Base-by-base conservation (phyloP, 2,113 vertebrate species). In the Cebidichthys violaceus region DNA sequence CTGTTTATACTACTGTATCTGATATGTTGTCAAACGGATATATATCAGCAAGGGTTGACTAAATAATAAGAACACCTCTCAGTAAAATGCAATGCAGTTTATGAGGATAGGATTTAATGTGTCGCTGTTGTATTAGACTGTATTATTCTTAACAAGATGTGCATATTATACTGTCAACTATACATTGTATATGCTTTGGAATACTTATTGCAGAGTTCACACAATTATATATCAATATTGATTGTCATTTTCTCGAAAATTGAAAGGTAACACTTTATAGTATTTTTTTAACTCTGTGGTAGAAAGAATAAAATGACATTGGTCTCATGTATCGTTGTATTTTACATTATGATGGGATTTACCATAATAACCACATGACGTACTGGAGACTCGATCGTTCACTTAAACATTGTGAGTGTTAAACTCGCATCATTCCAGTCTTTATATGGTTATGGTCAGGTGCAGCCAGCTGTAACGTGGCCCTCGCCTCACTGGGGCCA, bases 401-500 rank as follows among this genome's bases (percentile, higher is more conserved):
- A 54, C n/a, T 11, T n/a, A n/a, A 54, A 54, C 22, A 55, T 4
- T 11, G 52, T 9, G 22, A 1, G 9, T 54, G 17, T 20, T 20
- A 54, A 54, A 54, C 22, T 10, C 18, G 17, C 17, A 50, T 18
- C 47, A 50, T 20, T 18, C 20, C 47, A 22, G 47, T 22, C 22
- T 52, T 8, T 20, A 52, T 20, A 22, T 55, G 52, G 43, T 60
- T 54, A 9, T 59, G 27, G 60, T 59, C 70, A 88, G 83, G 79
- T 86, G 87, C 57, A 78, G 81, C 81, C 79, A 76, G 50, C 82
- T 62, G 59, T 33, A 67, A 27, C 50, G 60, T 47, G 68, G 86
- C 81, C 84, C 59, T 75, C 54, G 55, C 47, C 61, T 69, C 65
- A 4, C 15, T 52, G 31, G 64, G 65, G 62, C 75, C 81, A 47